phyloP scores from a whole-genome alignment of 2,113 vertebrate species.

The Pavo muticus region DNA sequence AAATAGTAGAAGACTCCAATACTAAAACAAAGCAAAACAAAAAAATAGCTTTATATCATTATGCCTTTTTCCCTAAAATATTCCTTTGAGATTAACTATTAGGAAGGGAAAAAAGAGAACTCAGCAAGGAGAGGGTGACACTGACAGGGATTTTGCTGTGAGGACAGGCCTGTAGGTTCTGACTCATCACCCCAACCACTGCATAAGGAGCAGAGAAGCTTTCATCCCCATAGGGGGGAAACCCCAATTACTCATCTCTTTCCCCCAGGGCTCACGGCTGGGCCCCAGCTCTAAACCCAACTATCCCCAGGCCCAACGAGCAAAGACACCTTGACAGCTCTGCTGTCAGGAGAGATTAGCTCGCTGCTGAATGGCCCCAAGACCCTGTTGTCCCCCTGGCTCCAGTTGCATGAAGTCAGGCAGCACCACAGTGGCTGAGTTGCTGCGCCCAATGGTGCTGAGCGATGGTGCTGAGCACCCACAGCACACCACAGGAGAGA shows the following conservation, averaged over 20 bases:
- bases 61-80: conserved; percentile 45
- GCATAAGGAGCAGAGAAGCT: not conserved
- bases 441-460: not conserved
- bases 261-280: not conserved
- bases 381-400: not conserved
- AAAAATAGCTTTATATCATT: not conserved
- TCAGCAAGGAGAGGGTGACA: not conserved
- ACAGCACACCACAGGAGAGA: not conserved
- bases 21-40: not conserved
- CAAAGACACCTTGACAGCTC: conserved; percentile 16
- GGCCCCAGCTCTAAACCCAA: not conserved
- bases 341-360: conserved; percentile 40
- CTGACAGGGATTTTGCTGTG: conserved; percentile 4
- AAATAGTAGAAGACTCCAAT: conserved; percentile 38
- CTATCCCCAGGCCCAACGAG: not conserved
- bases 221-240: accelerated
- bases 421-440: not conserved
- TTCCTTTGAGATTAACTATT: conserved; percentile 53
- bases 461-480: not conserved
- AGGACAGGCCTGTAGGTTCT: not conserved
- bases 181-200: not conserved
- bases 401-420: not conserved
- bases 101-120: not conserved
- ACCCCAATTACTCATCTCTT: not conserved
- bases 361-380: accelerated